Conservation (phyloP, 2,113 vertebrate species). For the Equus quagga region DNA sequence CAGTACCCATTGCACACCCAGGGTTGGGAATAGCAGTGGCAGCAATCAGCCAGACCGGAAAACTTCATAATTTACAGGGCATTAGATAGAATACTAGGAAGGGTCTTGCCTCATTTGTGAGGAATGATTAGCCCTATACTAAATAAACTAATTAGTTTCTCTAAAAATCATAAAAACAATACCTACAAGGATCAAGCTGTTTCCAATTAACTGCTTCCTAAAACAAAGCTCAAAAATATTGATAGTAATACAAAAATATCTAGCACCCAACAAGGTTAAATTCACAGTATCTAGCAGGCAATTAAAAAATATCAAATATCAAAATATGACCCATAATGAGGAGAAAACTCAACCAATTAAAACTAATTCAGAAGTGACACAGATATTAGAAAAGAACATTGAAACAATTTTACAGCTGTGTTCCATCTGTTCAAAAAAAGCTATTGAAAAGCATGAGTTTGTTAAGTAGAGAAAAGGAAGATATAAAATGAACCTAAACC, state of each 20-base stretch:
- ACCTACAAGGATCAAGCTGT: background rate
- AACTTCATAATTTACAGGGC: background rate
- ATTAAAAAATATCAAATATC: background rate
- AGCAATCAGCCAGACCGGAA: background rate
- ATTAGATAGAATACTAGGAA: background rate
- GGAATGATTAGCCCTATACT: background rate
- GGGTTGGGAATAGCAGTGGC: background rate
- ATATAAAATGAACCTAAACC: background rate
- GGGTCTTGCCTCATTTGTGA: background rate
- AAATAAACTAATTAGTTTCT: background rate
- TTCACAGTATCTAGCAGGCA: background rate
- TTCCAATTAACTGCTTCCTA: background rate
- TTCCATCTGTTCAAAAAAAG: background rate
- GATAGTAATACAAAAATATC: background rate
- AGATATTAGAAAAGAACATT: background rate
- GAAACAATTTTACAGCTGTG: background rate
- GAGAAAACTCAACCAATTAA: background rate
- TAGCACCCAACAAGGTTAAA: background rate
- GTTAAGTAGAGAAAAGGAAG: background rate
- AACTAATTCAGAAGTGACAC: background rate
- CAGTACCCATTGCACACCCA: background rate
- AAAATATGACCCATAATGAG: background rate
- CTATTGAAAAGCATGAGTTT: background rate
- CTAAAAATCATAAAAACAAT: background rate
- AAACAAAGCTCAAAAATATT: background rate